Evolutionary conservation across 2,888 invertebrate genomes (phyloP), one percentile per base, ranked within the genome.

Genomic region (Lasioglossum vierecki): DNA sequence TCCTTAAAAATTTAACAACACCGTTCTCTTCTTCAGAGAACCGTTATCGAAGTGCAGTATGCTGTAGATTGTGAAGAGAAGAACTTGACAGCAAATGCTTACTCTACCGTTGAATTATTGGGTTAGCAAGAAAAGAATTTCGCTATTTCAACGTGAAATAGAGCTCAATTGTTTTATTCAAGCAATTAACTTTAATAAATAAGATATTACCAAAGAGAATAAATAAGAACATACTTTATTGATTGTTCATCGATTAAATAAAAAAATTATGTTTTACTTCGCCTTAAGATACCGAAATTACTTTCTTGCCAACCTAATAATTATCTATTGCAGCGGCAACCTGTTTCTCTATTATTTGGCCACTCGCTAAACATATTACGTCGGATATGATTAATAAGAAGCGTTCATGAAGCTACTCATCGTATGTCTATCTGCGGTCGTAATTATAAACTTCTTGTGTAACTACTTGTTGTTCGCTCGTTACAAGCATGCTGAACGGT

Each of bases 381-480:
- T 26, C 30, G 15, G 63, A 30, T 6, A 15, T 6, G 26, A 63
- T 63, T 63, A 30, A 63, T 63, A 15, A 15, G 63, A 63, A 15
- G 30, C 26, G 63, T 63, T 30, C 15, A 63, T 6, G 30, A 63
- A 30, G n/a, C 30, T 26, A 63, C 6, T 63, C 63, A 63, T 30
- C 63, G 30, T 30, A 30, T 30, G 63, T 63, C 30, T n/a, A 63
- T 63, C 15, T 15, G 60, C 60, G 26, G 15, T 30, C 30, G 60
- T 63, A 63, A 63, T 63, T 30, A 63, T 63, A 63, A 63, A 30
- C 63, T 63, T 30, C 63, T 63, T 30, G 30, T 30, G 30, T 63
- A 63, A 30, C 30, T 63, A 63, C 13, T 63, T 63, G 30, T 6
- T 63, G 63, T 63, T 63, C 2, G 30, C 63, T 63, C 1, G 2